These are phyloP conservation scores for Malurus splendens DNA, from an alignment of 2,797 vertebrate genomes.

Conservation along the genomic window DNA sequence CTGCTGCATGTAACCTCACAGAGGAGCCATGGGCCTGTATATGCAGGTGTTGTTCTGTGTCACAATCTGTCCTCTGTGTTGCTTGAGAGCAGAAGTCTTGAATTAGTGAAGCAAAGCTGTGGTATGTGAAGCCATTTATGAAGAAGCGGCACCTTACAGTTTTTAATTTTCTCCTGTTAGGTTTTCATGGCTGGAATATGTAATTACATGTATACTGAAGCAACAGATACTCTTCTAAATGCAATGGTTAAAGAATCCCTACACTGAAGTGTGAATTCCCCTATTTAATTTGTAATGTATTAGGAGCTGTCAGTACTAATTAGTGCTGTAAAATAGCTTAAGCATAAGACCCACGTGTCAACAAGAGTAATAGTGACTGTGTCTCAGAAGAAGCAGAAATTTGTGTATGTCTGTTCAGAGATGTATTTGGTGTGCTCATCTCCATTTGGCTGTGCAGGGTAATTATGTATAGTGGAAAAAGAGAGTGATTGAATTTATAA, in stretches of 20 bases:
- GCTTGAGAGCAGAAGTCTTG: not conserved
- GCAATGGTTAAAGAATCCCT: not conserved
- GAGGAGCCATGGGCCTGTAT: not conserved
- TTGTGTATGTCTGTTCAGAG: constrained; percentile 7
- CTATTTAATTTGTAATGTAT: constrained; percentile 57
- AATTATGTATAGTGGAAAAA: not conserved
- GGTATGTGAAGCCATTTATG: not conserved
- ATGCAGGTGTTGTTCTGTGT: not conserved
- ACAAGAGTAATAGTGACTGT: not conserved
- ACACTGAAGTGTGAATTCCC: constrained; percentile 1
- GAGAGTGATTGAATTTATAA: not conserved
- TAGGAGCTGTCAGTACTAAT: constrained; percentile 36
- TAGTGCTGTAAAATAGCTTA: constrained; percentile 22
- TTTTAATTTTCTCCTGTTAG: not conserved
- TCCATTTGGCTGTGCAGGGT: not conserved
- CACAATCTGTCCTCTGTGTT: not conserved
- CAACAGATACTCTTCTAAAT: constrained; percentile 18
- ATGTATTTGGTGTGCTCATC: not conserved
- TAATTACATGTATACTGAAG: constrained; percentile 13
- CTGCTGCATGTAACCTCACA: not conserved
- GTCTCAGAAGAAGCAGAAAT: not conserved
- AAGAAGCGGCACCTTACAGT: not conserved
- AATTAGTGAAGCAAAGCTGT: not conserved
- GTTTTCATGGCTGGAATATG: constrained; percentile 15
- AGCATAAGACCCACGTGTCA: constrained; percentile 8